Conservation (phyloP, 2,113 vertebrate genomes). For the Heptranchias perlo region DNA sequence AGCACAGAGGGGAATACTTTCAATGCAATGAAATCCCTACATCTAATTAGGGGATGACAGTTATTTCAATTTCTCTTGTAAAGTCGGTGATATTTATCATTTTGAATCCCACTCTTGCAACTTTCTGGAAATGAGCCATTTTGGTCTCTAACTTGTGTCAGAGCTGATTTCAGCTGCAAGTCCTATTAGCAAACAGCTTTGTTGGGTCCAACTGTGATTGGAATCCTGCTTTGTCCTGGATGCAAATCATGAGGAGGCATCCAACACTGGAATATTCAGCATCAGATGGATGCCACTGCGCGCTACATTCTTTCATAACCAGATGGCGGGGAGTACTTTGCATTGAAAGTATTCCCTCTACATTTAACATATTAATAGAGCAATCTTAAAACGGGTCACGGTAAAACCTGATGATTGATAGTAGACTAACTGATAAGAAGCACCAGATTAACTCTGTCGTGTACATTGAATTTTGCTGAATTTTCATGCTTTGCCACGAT, state of each 20-base stretch:
- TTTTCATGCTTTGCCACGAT: not conserved
- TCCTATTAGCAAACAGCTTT: not conserved
- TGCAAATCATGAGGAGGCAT: not conserved
- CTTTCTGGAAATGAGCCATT: not conserved
- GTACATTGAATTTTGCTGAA: not conserved
- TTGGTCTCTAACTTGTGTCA: not conserved
- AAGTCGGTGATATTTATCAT: not conserved
- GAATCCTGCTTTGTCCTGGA: constrained; percentile 16
- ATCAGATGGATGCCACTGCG: not conserved
- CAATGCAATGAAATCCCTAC: not conserved
- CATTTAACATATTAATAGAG: not conserved
- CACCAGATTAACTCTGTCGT: not conserved
- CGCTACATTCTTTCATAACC: not conserved
- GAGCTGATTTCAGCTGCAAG: not conserved
- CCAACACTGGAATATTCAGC: not conserved
- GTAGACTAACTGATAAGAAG: not conserved
- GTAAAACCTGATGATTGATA: constrained; percentile 5
- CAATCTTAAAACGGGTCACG: not conserved
- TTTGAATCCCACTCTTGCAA: not conserved
- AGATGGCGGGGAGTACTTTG: not conserved
- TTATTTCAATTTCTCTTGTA: not conserved
- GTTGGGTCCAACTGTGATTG: not conserved
- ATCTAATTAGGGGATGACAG: not conserved
- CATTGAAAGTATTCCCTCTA: not conserved
- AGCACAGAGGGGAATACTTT: not conserved